Evolutionary conservation across 2,797 vertebrate genomes (phyloP).

Genomic region (Furcifer pardalis): DNA sequence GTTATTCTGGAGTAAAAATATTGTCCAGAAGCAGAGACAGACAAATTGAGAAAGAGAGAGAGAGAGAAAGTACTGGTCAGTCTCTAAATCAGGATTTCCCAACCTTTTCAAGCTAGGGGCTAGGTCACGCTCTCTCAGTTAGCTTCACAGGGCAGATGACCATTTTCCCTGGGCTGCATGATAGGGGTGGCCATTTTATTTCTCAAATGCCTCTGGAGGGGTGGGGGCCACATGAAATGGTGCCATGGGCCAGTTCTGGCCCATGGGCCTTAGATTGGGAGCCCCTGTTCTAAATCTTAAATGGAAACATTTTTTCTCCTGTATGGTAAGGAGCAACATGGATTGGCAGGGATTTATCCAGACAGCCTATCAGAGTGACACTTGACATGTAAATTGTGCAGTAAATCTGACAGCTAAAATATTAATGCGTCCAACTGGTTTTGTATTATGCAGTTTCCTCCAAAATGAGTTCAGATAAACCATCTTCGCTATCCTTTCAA

Average conservation of each 20-base stretch:
- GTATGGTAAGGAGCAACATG: slow-evolving; percentile 46
- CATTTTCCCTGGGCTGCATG: too few species aligned
- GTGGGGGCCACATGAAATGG: too few species aligned
- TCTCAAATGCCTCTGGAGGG: too few species aligned
- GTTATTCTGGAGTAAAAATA: not conserved
- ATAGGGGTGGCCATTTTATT: too few species aligned
- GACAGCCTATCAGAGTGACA: slow-evolving; percentile 65
- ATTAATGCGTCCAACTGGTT: slow-evolving; percentile 49
- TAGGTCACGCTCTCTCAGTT: too few species aligned
- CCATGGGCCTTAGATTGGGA: too few species aligned
- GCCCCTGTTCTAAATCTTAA: too few species aligned
- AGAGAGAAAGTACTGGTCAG: slow-evolving; percentile 15
- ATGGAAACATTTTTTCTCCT: slow-evolving; percentile 58
- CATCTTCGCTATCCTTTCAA: slow-evolving; percentile 67
- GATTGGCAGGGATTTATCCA: slow-evolving; percentile 63
- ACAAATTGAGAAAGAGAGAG: not conserved
- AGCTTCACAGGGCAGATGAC: too few species aligned
- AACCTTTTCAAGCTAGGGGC: too few species aligned
- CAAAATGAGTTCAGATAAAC: slow-evolving; percentile 59
- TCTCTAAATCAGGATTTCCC: too few species aligned
- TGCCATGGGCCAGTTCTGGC: too few species aligned
- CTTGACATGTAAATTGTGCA: slow-evolving; percentile 71
- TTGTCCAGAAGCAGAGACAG: not conserved
- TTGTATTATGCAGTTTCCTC: slow-evolving; percentile 54
- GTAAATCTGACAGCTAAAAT: slow-evolving; percentile 70